A percentile compares a stretch with the other conserved stretches of the same genome.
Evolutionary conservation across 2,888 invertebrate species (phyloP).

Genomic region (Aspidiotus rigidus): DNA sequence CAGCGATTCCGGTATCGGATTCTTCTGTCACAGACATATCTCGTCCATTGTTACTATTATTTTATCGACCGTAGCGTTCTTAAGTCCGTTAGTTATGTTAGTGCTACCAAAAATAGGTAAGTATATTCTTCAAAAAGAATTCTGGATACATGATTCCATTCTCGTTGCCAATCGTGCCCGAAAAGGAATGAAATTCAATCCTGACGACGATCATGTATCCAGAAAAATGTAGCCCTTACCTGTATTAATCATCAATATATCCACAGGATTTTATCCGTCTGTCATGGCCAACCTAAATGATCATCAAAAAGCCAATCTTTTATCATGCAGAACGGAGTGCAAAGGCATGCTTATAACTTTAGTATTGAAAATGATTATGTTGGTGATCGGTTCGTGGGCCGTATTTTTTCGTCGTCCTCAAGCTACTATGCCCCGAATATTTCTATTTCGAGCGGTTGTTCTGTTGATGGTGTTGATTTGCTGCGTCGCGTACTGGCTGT

Average conservation of each 20-base stretch:
- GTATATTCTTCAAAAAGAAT: too few relatives aligned
- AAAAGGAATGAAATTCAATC: too few relatives aligned
- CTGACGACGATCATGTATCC: neutral
- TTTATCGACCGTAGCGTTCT: conserved; percentile 71
- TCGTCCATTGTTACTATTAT: conserved; percentile 70
- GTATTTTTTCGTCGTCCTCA: conserved; percentile 75
- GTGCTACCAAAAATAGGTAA: conserved; percentile 73
- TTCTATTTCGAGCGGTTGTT: conserved; percentile 81
- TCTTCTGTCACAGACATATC: conserved; percentile 71
- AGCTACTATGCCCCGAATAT: conserved; percentile 84
- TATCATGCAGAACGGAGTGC: conserved; percentile 86
- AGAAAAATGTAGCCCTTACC: neutral
- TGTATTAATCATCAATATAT: conserved; percentile 1
- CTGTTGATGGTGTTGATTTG: conserved; percentile 79
- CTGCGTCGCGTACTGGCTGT: conserved; percentile 95
- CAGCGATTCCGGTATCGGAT: conserved; percentile 61
- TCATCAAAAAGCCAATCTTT: conserved; percentile 58
- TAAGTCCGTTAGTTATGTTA: conserved; percentile 91
- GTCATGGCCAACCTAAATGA: conserved; percentile 55
- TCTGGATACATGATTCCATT: too few relatives aligned
- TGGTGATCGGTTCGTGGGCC: conserved; percentile 87
- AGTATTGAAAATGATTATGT: conserved; percentile 79
- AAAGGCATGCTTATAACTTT: conserved; percentile 86
- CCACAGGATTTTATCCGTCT: conserved; percentile 60
- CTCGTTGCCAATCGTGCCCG: too few relatives aligned